Conservation (phyloP, 2,888 invertebrate species). For the Hemistola chrysoprasaria region DNA sequence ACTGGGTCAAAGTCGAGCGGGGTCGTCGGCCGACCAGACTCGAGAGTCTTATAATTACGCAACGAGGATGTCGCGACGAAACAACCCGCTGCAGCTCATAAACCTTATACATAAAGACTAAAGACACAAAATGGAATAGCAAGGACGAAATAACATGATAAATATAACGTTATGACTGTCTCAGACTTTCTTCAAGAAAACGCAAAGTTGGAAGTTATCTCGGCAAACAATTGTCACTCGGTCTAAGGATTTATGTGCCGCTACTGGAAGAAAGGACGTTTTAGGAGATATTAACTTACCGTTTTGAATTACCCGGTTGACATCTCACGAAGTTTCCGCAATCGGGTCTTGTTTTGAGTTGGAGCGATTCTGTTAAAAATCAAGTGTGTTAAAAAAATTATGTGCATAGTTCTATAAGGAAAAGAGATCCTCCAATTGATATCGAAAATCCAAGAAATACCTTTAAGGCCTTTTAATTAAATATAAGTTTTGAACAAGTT, state of each 20-base stretch:
- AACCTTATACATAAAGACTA: constrained; percentile 28
- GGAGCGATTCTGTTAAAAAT: constrained; percentile 43
- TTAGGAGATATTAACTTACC: constrained; percentile 48
- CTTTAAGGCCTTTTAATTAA: too few relatives aligned
- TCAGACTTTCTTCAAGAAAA: constrained; percentile 37
- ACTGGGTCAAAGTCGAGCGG: constrained; percentile 78
- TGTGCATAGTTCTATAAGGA: too few relatives aligned
- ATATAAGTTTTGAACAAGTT: constrained; percentile 7
- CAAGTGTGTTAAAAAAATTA: too few relatives aligned
- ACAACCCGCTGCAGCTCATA: constrained; percentile 31
- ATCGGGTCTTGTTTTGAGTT: constrained; percentile 32
- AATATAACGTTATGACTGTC: constrained; percentile 42
- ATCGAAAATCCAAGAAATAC: too few relatives aligned
- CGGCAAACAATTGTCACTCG: constrained; percentile 36
- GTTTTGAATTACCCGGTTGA: constrained; percentile 37
- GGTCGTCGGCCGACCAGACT: constrained; percentile 63
- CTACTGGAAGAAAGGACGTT: constrained; percentile 28
- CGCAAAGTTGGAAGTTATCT: constrained; percentile 37
- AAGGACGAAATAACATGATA: constrained; percentile 32
- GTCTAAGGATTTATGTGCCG: constrained; percentile 27
- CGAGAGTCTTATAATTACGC: constrained; percentile 72
- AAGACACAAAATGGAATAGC: constrained; percentile 35
- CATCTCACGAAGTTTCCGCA: constrained; percentile 46
- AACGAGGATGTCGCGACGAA: constrained; percentile 60
- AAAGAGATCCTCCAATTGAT: too few relatives aligned